Conservation (phyloP, 2,888 invertebrate genomes). For the Diarsia mendica region DNA sequence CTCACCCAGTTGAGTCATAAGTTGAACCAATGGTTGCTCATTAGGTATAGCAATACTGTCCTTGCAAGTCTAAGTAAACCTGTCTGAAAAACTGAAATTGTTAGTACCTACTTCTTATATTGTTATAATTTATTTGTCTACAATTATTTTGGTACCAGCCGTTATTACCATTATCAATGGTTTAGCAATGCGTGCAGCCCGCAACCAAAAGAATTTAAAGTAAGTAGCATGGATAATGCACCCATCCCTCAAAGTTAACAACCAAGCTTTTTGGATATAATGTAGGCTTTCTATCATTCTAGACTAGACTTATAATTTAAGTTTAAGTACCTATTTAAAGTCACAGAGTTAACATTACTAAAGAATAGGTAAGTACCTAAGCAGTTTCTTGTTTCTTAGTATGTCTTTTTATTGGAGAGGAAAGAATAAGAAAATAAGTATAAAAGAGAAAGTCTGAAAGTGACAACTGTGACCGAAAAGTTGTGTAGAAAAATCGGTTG, state of each 20-base stretch:
- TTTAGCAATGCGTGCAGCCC: conserved; percentile 38
- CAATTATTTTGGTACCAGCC: conserved; percentile 13
- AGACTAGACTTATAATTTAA: conserved; percentile 5
- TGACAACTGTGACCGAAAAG: no score
- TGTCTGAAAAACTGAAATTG: not conserved
- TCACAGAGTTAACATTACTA: not conserved
- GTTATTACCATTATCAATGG: not conserved
- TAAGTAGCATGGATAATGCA: conserved; percentile 22
- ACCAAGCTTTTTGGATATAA: not conserved
- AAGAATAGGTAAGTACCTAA: not conserved
- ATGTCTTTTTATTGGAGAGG: not conserved
- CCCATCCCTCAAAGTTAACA: conserved; percentile 30
- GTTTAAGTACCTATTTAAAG: not conserved
- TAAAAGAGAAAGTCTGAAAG: not conserved
- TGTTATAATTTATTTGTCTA: conserved; percentile 22
- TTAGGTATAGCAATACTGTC: not conserved
- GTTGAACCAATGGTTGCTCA: not conserved
- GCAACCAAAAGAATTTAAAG: conserved; percentile 29
- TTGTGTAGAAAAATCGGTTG: no score
- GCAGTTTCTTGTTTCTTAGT: not conserved
- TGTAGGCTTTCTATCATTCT: conserved; percentile 1
- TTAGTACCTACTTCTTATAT: conserved; percentile 1
- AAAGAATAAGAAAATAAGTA: not conserved
- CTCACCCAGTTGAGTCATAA: not conserved
- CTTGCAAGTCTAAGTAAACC: not conserved